Evolutionary conservation across 2,888 invertebrate species (phyloP).

Genomic region (Parapristionchus giblindavisi): DNA sequence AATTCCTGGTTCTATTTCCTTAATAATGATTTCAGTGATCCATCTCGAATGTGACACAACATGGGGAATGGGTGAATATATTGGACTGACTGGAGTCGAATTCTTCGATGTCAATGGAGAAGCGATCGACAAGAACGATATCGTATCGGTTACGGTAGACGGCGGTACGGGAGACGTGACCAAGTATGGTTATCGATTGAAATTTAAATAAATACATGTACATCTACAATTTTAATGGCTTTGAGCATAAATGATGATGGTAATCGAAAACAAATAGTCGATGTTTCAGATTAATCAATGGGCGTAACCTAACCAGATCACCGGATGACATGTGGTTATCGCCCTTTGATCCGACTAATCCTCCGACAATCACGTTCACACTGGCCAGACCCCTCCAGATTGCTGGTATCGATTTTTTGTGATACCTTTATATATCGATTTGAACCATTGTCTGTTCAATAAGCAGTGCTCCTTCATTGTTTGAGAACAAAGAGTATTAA

Average conservation of each 20-base stretch:
- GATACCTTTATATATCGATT: too few species aligned
- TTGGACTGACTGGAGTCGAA: slow-evolving; percentile 73
- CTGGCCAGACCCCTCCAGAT: slow-evolving; percentile 48
- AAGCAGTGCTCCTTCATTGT: too few species aligned
- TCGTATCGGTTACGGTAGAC: background rate
- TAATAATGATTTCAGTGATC: slow-evolving; percentile 51
- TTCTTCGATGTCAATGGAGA: slow-evolving; percentile 71
- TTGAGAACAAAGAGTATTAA: background rate
- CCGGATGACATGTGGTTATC: slow-evolving; percentile 75
- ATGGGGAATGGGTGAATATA: slow-evolving; percentile 73
- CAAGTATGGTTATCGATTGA: too few species aligned
- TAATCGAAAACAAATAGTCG: background rate
- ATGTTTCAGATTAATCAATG: slow-evolving; percentile 76
- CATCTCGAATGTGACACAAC: slow-evolving; percentile 72
- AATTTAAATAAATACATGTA: too few species aligned
- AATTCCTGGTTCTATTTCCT: too few species aligned
- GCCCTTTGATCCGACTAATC: slow-evolving; percentile 60
- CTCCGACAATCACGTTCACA: slow-evolving; percentile 49
- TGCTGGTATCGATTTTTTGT: too few species aligned
- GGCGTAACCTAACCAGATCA: slow-evolving; percentile 78
- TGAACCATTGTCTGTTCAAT: too few species aligned
- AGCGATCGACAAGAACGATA: slow-evolving; percentile 58
- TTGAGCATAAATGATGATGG: background rate
- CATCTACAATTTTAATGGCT: too few species aligned
- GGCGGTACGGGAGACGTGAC: background rate